Evolutionary conservation across 2,797 vertebrate genomes (phyloP).

Genomic region (Sebastes jordani): DNA sequence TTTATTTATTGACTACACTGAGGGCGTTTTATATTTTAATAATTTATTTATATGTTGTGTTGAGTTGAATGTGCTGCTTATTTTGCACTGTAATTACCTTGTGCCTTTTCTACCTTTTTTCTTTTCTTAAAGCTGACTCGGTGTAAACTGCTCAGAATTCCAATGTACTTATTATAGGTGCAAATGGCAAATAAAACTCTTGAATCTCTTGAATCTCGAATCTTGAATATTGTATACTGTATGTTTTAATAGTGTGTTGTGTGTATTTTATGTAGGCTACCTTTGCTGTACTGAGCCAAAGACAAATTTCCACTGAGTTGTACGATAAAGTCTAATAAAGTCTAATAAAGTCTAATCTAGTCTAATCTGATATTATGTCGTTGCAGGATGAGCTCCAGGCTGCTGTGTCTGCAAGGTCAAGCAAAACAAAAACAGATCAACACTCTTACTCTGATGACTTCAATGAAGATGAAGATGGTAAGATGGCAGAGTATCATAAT

Average conservation of each 20-base stretch:
- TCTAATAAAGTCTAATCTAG: neutral
- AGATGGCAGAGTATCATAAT: slow-evolving; percentile 5
- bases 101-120: too few relatives aligned
- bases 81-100: too few relatives aligned
- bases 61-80: too few relatives aligned
- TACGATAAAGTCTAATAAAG: neutral
- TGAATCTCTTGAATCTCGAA: too few relatives aligned
- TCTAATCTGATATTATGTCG: neutral
- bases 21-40: too few relatives aligned
- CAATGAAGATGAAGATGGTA: slow-evolving; percentile 81
- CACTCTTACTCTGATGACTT: slow-evolving; percentile 85
- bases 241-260: neutral
- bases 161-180: too few relatives aligned
- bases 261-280: neutral
- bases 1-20: too few relatives aligned
- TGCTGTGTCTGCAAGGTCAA: slow-evolving; percentile 81
- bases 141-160: too few relatives aligned
- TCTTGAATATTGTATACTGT: neutral
- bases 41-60: too few relatives aligned
- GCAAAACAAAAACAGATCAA: slow-evolving; percentile 65
- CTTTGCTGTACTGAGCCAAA: neutral
- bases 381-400: slow-evolving; percentile 87
- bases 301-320: neutral
- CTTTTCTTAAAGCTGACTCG: too few relatives aligned
- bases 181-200: too few relatives aligned